Evolutionary conservation across 2,797 vertebrate species (phyloP).

Genomic region (Anisognathus igniventris): DNA sequence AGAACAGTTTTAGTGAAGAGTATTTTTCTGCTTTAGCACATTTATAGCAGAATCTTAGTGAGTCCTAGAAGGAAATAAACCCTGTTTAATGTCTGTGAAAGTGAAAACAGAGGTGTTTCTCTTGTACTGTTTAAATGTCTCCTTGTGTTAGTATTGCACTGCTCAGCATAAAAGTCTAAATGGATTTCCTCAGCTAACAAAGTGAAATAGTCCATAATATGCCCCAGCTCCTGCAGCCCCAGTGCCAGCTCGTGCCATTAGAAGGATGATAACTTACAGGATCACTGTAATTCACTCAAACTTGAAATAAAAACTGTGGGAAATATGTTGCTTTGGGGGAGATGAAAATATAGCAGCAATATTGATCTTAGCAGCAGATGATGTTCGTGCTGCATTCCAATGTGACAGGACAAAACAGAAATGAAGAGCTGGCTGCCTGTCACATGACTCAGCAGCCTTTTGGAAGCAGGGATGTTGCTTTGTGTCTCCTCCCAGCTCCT

Average conservation of each 20-base stretch:
- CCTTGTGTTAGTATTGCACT: neutral
- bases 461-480: neutral
- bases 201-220: neutral
- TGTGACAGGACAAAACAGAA: neutral
- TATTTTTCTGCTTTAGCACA: neutral
- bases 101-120: neutral
- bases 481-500: neutral
- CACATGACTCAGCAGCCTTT: neutral
- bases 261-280: neutral
- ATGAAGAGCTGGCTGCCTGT: neutral
- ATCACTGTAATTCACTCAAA: neutral
- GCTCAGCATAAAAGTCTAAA: conserved; percentile 12
- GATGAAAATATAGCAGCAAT: conserved; percentile 12
- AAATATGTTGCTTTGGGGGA: conserved; percentile 26
- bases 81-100: neutral
- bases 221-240: neutral
- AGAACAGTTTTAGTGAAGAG: neutral
- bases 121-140: neutral
- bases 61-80: neutral
- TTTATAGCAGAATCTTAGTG: neutral
- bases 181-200: neutral
- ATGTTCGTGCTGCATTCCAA: conserved; percentile 21
- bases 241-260: neutral
- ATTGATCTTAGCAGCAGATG: neutral
- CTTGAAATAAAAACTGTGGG: conserved; percentile 16